phyloP scores from a whole-genome alignment of 2,113 vertebrate genomes.

The Atlantisia rogersi region DNA sequence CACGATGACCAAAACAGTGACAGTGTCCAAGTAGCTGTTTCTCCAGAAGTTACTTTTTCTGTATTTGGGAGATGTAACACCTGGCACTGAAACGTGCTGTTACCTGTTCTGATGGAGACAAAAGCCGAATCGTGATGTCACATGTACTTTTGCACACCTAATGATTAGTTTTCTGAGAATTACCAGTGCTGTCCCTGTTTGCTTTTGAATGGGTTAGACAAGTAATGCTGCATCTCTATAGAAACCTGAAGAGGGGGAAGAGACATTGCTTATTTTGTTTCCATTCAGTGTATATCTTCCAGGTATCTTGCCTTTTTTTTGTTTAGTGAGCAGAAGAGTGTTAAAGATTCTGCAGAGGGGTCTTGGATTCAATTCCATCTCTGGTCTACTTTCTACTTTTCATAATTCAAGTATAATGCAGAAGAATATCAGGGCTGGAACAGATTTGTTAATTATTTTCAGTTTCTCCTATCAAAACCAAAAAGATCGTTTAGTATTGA shows the following conservation, averaged over 20 bases:
- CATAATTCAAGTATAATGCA: background rate
- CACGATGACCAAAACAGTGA: conserved; percentile 9
- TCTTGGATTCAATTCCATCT: background rate
- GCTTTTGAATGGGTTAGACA: background rate
- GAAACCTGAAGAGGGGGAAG: background rate
- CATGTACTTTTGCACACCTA: background rate
- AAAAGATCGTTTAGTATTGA: background rate
- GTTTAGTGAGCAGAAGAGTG: background rate
- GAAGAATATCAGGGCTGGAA: background rate
- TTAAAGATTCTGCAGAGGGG: background rate
- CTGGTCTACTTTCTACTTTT: background rate
- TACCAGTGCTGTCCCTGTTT: background rate
- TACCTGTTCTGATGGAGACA: conserved; percentile 24
- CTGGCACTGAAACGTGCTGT: conserved; percentile 43
- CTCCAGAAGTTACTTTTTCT: background rate
- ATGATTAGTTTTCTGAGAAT: background rate
- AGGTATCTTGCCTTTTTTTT: background rate
- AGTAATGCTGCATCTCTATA: background rate
- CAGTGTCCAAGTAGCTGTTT: background rate
- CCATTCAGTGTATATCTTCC: background rate
- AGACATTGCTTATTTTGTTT: background rate
- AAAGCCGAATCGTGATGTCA: background rate
- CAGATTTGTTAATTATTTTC: background rate
- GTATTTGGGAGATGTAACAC: background rate
- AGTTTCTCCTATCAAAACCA: background rate